These are phyloP conservation scores for Nasonia giraulti DNA, from an alignment of 1,140 invertebrate species.

Conservation along the genomic window DNA sequence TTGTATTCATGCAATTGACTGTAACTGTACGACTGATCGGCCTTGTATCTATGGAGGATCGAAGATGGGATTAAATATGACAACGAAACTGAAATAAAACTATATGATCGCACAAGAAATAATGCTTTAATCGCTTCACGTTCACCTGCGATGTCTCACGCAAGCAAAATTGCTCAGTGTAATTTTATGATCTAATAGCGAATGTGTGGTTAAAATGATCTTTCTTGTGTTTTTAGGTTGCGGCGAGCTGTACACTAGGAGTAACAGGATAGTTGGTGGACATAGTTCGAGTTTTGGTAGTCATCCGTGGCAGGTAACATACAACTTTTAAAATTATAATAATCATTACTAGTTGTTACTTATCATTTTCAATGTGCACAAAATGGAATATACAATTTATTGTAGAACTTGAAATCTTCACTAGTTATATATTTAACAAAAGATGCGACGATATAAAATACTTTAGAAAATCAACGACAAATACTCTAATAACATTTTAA, in stretches of 20 bases:
- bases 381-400: no score
- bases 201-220: conserved; percentile 28
- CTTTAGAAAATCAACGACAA: no score
- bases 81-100: neutral
- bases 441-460: no score
- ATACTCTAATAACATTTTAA: no score
- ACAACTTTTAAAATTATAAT: neutral
- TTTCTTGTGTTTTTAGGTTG: conserved; percentile 80
- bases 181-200: neutral
- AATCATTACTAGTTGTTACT: neutral
- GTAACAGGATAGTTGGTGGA: conserved; percentile 94
- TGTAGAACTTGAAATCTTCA: no score
- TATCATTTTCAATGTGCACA: neutral
- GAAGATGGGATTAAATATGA: neutral
- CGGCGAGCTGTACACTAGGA: conserved; percentile 88
- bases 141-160: neutral
- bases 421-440: no score
- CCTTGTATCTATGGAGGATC: neutral
- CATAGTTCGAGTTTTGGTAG: conserved; percentile 91
- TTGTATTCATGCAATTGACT: neutral
- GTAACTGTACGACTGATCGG: neutral
- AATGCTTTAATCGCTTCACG: conserved; percentile 17
- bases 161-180: conserved; percentile 10
- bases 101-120: conserved; percentile 12
- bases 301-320: conserved; percentile 90